Evolutionary conservation across 2,888 invertebrate genomes (phyloP).

Genomic region (Drosophila sordidula): DNA sequence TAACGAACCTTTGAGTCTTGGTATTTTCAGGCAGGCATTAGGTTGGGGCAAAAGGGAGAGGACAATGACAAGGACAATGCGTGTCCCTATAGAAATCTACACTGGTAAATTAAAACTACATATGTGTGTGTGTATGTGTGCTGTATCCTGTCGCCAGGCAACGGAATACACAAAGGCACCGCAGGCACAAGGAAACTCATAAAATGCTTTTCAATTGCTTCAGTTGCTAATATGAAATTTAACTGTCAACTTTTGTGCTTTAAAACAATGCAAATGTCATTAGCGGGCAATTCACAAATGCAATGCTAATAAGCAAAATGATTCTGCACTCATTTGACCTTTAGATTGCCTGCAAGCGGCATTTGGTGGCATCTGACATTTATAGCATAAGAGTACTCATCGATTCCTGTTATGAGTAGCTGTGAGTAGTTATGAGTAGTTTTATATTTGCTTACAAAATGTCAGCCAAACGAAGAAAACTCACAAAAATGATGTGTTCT

Average conservation of each 20-base stretch:
- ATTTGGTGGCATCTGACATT: neutral
- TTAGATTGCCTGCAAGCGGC: neutral
- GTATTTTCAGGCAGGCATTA: neutral
- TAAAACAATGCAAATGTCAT: slow-evolving; percentile 14
- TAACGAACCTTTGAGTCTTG: neutral
- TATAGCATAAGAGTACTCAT: neutral
- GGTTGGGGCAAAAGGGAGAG: neutral
- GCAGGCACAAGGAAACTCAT: slow-evolving; percentile 26
- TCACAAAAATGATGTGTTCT: no score
- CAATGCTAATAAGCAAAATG: slow-evolving; percentile 18
- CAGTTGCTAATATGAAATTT: slow-evolving; percentile 17
- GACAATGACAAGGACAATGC: slow-evolving; percentile 36
- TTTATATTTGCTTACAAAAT: neutral
- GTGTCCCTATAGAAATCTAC: slow-evolving; percentile 36
- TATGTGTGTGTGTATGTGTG: slow-evolving; percentile 28
- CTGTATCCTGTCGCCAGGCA: slow-evolving; percentile 19
- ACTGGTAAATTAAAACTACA: slow-evolving; percentile 68
- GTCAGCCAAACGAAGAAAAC: neutral
- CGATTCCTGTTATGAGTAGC: neutral
- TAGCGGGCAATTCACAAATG: slow-evolving; percentile 15
- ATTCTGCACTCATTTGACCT: slow-evolving; percentile 15
- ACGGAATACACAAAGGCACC: slow-evolving; percentile 33
- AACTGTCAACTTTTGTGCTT: slow-evolving; percentile 23
- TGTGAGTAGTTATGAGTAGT: neutral
- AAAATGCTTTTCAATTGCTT: slow-evolving; percentile 25